Evolutionary conservation across 2,797 vertebrate genomes (phyloP).

Genomic region (Darevskia mixta): DNA sequence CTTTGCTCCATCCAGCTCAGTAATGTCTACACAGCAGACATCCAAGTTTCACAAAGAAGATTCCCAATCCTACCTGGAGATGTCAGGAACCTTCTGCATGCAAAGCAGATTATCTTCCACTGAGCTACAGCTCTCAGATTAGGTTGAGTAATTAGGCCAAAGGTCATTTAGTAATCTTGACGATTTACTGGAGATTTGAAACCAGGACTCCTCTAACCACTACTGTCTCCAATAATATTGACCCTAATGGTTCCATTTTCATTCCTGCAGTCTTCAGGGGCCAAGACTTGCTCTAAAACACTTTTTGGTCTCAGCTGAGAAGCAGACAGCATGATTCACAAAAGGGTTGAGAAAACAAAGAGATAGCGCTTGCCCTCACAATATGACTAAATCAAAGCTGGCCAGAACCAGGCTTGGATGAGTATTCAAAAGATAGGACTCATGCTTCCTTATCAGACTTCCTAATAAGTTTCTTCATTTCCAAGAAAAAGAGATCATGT

Average conservation of each 20-base stretch:
- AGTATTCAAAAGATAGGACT: background rate
- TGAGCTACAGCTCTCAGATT: too few species aligned
- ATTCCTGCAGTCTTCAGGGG: background rate
- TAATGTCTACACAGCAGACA: background rate
- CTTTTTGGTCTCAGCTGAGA: background rate
- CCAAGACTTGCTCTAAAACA: background rate
- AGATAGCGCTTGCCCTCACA: background rate
- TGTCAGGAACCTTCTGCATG: too few species aligned
- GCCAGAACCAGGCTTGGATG: background rate
- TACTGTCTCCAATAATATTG: background rate
- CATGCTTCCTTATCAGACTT: background rate
- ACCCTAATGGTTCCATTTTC: background rate
- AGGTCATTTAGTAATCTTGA: too few species aligned
- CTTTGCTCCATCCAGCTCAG: background rate
- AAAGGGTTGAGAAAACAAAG: background rate
- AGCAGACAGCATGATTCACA: background rate
- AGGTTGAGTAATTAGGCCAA: too few species aligned
- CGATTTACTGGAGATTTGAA: background rate
- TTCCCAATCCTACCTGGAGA: too few species aligned
- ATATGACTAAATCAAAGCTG: background rate
- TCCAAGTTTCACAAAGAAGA: too few species aligned
- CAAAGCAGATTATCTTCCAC: too few species aligned
- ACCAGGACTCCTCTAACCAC: background rate
- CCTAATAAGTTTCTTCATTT: slow-evolving; percentile 7
- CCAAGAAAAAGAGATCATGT: background rate